A percentile compares a stretch with the other conserved stretches of the same genome.
phyloP scores from a whole-genome alignment of 2,113 vertebrate species.

The Sapayoa aenigma region DNA sequence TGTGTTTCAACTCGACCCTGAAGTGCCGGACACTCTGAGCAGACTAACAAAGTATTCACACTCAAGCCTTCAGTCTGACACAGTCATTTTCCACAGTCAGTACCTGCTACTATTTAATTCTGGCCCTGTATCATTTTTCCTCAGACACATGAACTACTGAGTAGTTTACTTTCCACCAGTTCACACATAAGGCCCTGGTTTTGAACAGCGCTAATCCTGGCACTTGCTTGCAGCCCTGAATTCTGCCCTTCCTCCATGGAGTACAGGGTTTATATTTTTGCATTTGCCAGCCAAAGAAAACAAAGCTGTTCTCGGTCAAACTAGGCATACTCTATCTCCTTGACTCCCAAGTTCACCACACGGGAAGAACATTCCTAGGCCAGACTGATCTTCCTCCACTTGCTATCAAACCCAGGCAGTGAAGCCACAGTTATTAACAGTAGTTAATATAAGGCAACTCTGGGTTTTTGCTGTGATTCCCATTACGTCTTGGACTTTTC shows the following conservation, averaged over 20 bases:
- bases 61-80: neutral
- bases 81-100: neutral
- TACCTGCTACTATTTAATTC: conserved; percentile 9
- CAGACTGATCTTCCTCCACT: neutral
- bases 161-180: conserved; percentile 13
- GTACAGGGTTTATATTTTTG: neutral
- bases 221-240: neutral
- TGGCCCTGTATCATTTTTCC: neutral
- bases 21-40: neutral
- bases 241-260: neutral
- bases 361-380: neutral
- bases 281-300: neutral
- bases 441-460: neutral
- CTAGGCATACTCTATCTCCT: neutral
- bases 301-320: neutral
- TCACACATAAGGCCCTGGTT: neutral
- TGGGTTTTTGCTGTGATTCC: neutral
- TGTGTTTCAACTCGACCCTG: neutral
- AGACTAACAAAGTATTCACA: neutral
- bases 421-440: neutral
- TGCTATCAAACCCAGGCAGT: neutral
- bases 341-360: neutral
- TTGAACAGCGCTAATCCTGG: neutral
- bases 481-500: neutral
- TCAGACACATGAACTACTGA: neutral